A percentile compares a stretch with the other conserved stretches of the same genome.
phyloP scores from a whole-genome alignment of 1,140 invertebrate species.

The Lasioglossum albipes region DNA sequence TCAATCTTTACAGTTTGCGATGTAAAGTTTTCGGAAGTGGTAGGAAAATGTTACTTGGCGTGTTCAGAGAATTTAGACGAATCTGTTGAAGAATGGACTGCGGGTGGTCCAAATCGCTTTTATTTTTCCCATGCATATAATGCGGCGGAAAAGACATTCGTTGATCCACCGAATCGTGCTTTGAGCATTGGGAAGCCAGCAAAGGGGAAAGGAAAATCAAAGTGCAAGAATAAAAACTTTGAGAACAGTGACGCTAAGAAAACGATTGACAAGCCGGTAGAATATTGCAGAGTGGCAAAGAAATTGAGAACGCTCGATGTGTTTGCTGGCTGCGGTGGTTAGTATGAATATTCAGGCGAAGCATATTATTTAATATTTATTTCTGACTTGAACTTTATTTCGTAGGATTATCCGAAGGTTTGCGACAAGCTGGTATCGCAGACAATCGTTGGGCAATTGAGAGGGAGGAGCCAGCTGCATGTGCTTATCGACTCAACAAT shows the following conservation, averaged over 20 bases:
- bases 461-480: conserved; percentile 88
- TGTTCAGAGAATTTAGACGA: conserved; percentile 81
- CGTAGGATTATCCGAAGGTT: conserved; percentile 83
- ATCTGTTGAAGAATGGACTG: conserved; percentile 83
- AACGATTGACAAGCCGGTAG: conserved; percentile 60
- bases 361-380: neutral
- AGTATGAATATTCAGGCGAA: conserved; percentile 39
- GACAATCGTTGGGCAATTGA: conserved; percentile 91
- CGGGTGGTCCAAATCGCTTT: conserved; percentile 85
- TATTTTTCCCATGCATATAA: conserved; percentile 89
- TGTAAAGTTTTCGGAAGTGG: conserved; percentile 80
- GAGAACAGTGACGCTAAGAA: conserved; percentile 51
- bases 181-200: conserved; percentile 82
- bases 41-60: conserved; percentile 83
- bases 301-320: conserved; percentile 88
- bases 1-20: conserved; percentile 77
- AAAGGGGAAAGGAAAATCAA: conserved; percentile 85
- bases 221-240: conserved; percentile 85
- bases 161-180: conserved; percentile 84
- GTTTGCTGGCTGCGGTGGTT: conserved; percentile 93
- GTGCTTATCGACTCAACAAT: conserved; percentile 90
- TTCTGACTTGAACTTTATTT: conserved; percentile 5
- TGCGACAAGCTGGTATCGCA: conserved; percentile 86
- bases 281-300: conserved; percentile 70
- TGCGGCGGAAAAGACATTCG: conserved; percentile 80